Percentiles rank a stretch among this genome's conserved stretches.
Evolutionary conservation across 2,797 vertebrate species (phyloP).

Genomic region (Adelosebastes latens): DNA sequence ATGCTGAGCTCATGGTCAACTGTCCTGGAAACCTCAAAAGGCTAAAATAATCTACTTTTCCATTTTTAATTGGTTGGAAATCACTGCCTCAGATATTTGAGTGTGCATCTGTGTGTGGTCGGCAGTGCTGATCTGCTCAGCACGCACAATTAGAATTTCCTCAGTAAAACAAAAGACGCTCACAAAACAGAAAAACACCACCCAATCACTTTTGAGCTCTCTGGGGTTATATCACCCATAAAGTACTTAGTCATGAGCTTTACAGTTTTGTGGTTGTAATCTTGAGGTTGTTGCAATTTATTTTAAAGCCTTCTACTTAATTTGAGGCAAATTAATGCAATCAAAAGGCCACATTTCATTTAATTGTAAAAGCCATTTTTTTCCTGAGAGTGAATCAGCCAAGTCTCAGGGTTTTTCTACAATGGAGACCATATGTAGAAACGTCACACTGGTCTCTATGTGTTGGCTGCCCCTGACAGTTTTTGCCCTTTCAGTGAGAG

Average conservation of each 20-base stretch:
- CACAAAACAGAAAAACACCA: slow-evolving; percentile 28
- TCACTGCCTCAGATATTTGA: slow-evolving; percentile 25
- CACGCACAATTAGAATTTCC: slow-evolving; percentile 53
- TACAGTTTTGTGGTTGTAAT: slow-evolving; percentile 35
- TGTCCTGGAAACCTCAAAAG: not conserved
- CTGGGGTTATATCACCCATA: slow-evolving; percentile 27
- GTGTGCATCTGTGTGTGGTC: slow-evolving; percentile 62
- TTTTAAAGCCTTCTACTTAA: not conserved
- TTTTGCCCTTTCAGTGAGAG: slow-evolving; percentile 6
- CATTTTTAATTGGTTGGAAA: slow-evolving; percentile 5
- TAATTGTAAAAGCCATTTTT: not conserved
- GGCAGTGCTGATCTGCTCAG: slow-evolving; percentile 34
- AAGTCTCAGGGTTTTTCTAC: slow-evolving; percentile 16
- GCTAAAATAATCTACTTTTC: not conserved
- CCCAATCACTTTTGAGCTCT: not conserved
- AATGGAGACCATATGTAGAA: slow-evolving; percentile 36
- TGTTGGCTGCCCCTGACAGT: not conserved
- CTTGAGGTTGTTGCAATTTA: slow-evolving; percentile 7
- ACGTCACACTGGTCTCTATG: not conserved
- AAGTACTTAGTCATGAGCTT: slow-evolving; percentile 23
- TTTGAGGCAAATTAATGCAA: slow-evolving; percentile 3
- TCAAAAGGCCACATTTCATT: slow-evolving; percentile 17
- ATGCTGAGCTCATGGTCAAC: not conserved
- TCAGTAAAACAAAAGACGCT: slow-evolving; percentile 55
- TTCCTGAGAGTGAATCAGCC: slow-evolving; percentile 1